Conservation (phyloP, 2,797 vertebrate species). For the Distichodus sexfasciatus region DNA sequence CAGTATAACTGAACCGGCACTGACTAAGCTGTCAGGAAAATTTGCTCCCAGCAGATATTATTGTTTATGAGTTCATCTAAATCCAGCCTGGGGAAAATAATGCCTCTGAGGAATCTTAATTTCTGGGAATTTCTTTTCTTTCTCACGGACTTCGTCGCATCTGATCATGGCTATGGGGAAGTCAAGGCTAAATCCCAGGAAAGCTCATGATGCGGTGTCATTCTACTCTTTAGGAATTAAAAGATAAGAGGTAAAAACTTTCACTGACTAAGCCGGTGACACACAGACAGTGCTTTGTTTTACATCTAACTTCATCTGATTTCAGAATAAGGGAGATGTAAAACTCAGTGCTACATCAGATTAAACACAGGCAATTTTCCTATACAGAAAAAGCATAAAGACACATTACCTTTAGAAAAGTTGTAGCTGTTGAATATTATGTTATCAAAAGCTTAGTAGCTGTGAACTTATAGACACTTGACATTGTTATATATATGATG, state of each 20-base stretch:
- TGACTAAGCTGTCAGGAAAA: slow-evolving; percentile 21
- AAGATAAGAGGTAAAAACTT: slow-evolving; percentile 45
- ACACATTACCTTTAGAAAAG: not conserved
- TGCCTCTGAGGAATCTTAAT: not conserved
- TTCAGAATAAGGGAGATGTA: no score
- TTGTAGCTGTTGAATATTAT: no score
- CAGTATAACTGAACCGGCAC: slow-evolving; percentile 57
- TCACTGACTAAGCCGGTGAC: not conserved
- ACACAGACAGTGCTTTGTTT: no score
- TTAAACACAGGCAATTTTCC: no score
- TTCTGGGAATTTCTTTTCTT: slow-evolving; percentile 15
- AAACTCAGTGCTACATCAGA: no score
- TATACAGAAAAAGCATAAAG: not conserved
- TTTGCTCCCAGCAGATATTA: slow-evolving; percentile 28
- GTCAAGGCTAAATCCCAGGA: not conserved
- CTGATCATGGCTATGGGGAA: not conserved
- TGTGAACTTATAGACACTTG: no score
- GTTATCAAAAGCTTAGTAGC: no score
- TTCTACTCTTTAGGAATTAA: slow-evolving; percentile 18
- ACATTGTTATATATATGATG: no score
- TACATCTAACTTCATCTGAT: no score
- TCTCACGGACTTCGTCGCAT: not conserved
- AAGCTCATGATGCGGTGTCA: slow-evolving; percentile 28
- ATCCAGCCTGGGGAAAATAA: slow-evolving; percentile 2
- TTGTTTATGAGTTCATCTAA: slow-evolving; percentile 13